These are phyloP conservation scores for Taenaris catops DNA, from an alignment of 2,888 invertebrate species.

Conservation along the genomic window DNA sequence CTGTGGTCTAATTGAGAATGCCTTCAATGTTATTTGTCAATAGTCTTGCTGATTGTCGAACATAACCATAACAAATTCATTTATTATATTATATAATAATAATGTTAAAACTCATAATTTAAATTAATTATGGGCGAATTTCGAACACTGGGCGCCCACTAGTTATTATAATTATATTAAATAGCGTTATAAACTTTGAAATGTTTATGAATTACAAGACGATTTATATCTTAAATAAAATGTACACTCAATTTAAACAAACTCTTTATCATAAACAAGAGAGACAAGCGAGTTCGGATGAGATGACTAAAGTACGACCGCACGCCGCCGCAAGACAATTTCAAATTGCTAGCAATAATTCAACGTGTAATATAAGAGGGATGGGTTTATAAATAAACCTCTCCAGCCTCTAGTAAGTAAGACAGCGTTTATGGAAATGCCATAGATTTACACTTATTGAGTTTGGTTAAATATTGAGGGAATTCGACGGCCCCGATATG, in stretches of 20 bases:
- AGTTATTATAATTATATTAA: no score
- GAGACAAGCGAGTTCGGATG: slow-evolving; percentile 26
- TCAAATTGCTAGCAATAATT: slow-evolving; percentile 43
- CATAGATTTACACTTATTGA: slow-evolving; percentile 43
- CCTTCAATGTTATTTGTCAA: no score
- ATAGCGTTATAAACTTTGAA: no score
- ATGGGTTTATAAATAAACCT: slow-evolving; percentile 40
- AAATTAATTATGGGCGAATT: no score
- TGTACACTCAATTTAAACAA: slow-evolving; percentile 21
- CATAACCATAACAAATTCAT: no score
- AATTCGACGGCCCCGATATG: slow-evolving; percentile 15
- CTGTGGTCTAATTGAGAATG: no score
- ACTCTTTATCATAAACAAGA: slow-evolving; percentile 23
- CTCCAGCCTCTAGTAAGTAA: slow-evolving; percentile 32
- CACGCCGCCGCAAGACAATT: slow-evolving; percentile 39
- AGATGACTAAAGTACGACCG: slow-evolving; percentile 26
- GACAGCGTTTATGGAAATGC: slow-evolving; percentile 41
- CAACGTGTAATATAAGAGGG: slow-evolving; percentile 37
- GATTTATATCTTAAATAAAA: no score
- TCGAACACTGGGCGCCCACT: no score
- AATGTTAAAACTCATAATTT: no score
- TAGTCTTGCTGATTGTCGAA: no score
- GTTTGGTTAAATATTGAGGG: slow-evolving; percentile 29
- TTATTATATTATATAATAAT: no score
- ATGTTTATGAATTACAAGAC: no score